phyloP scores from a whole-genome alignment of 2,888 invertebrate genomes.

The Itoplectis maculator region DNA sequence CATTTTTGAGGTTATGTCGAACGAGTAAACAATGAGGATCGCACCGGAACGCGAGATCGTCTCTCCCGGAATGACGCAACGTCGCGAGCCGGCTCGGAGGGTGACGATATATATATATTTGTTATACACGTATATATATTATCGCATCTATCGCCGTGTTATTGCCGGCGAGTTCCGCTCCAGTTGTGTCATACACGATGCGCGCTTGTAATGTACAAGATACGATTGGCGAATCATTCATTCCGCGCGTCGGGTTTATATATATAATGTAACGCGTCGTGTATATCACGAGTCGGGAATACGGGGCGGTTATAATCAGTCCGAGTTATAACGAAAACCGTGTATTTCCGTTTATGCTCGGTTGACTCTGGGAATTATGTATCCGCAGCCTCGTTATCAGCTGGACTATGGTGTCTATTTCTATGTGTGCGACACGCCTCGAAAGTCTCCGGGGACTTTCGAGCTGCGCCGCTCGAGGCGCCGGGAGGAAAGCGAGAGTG shows the following conservation, averaged over 20 bases:
- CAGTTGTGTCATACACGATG: slow-evolving; percentile 24
- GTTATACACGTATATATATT: neutral
- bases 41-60: no score
- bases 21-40: no score
- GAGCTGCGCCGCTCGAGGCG: neutral
- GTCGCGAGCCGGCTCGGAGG: neutral
- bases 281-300: slow-evolving; percentile 15
- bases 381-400: slow-evolving; percentile 64
- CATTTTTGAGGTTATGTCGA: no score
- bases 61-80: slow-evolving; percentile 12
- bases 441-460: slow-evolving; percentile 1
- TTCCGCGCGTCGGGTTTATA: no score
- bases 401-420: neutral
- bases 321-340: slow-evolving; percentile 49
- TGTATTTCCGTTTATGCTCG: slow-evolving; percentile 66
- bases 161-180: slow-evolving; percentile 18
- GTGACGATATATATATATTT: no score
- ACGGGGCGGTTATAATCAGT: slow-evolving; percentile 40
- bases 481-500: slow-evolving; percentile 52
- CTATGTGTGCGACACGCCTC: no score
- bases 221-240: slow-evolving; percentile 21
- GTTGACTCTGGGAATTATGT: slow-evolving; percentile 64
- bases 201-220: slow-evolving; percentile 28
- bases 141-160: slow-evolving; percentile 7
- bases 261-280: no score